Evolutionary conservation across 23 tunicate genomes (phyloP).

Genomic region (Ascidia mentula): DNA sequence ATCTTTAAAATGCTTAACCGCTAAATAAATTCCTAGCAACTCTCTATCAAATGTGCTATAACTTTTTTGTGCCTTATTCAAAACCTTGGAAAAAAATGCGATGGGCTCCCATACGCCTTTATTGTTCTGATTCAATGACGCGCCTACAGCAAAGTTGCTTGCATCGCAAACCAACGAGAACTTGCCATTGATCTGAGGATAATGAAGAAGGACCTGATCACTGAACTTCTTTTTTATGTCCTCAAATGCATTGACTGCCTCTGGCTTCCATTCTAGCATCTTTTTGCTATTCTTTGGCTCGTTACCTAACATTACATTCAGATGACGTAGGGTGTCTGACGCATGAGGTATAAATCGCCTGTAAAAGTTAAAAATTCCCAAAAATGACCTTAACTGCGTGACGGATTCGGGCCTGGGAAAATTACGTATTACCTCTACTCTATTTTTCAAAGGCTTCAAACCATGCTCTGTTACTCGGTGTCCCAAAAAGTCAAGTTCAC

Average conservation of each 20-base stretch:
- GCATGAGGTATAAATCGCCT: conserved; percentile 19
- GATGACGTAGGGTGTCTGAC: conserved; percentile 16
- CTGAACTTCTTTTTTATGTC: conserved; percentile 19
- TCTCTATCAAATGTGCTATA: conserved; percentile 21
- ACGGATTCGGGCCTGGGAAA: conserved; percentile 12
- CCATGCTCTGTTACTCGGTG: conserved; percentile 17
- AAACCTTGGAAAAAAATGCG: conserved; percentile 6
- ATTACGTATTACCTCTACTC: conserved; percentile 1
- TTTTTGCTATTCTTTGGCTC: neutral
- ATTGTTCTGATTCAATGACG: conserved; percentile 1
- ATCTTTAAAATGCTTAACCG: conserved; percentile 1
- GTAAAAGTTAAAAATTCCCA: conserved; percentile 13
- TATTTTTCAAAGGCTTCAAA: neutral
- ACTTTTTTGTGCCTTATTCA: neutral
- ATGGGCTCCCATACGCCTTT: conserved; percentile 26
- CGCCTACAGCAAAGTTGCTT: conserved; percentile 6
- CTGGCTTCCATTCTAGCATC: conserved; percentile 3
- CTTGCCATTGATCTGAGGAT: conserved; percentile 17
- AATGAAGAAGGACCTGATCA: conserved; percentile 2
- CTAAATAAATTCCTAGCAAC: conserved; percentile 15
- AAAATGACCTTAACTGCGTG: neutral
- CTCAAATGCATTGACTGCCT: conserved; percentile 2
- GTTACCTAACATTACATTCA: conserved; percentile 8
- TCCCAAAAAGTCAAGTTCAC: conserved; percentile 12
- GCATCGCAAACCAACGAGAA: conserved; percentile 12